Evolutionary conservation across 2,888 invertebrate species (phyloP).

Genomic region (Synanthedon andrenaeformis): DNA sequence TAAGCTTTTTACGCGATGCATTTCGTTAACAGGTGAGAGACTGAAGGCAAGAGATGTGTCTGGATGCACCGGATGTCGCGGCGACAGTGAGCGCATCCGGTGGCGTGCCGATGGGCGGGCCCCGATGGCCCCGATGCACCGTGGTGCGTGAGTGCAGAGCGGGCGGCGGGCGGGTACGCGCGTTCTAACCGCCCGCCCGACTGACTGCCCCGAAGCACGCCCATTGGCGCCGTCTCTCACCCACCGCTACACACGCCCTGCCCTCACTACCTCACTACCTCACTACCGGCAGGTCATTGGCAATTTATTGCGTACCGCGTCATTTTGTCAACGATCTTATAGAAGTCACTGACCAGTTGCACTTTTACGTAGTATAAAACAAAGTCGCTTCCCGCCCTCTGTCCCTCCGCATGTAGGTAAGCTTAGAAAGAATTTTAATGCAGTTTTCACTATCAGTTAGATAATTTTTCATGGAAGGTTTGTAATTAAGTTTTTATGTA

Average conservation of each 20-base stretch:
- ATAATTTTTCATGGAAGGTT: no score
- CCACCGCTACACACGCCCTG: slow-evolving; percentile 8
- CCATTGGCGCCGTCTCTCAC: slow-evolving; percentile 12
- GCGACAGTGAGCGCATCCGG: slow-evolving; percentile 25
- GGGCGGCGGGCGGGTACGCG: slow-evolving; percentile 28
- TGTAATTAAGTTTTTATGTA: no score
- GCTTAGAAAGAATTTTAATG: no score
- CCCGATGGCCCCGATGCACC: slow-evolving; percentile 24
- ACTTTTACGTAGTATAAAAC: no score
- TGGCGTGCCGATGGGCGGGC: slow-evolving; percentile 28
- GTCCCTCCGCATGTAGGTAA: no score
- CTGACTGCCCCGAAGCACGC: slow-evolving; percentile 15
- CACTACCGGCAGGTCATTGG: slow-evolving; percentile 10
- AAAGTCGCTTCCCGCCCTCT: no score
- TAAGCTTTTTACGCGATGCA: neutral
- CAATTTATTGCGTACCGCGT: neutral
- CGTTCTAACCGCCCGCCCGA: slow-evolving; percentile 28
- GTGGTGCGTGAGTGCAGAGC: slow-evolving; percentile 27
- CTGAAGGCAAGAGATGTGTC: slow-evolving; percentile 4
- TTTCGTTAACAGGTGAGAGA: neutral
- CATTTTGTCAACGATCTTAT: no score
- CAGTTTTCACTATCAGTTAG: no score
- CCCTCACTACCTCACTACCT: slow-evolving; percentile 9
- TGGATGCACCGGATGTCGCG: slow-evolving; percentile 25
- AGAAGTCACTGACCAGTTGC: no score